phyloP scores from a whole-genome alignment of 1,140 invertebrate genomes.

The Vanessa atalanta region DNA sequence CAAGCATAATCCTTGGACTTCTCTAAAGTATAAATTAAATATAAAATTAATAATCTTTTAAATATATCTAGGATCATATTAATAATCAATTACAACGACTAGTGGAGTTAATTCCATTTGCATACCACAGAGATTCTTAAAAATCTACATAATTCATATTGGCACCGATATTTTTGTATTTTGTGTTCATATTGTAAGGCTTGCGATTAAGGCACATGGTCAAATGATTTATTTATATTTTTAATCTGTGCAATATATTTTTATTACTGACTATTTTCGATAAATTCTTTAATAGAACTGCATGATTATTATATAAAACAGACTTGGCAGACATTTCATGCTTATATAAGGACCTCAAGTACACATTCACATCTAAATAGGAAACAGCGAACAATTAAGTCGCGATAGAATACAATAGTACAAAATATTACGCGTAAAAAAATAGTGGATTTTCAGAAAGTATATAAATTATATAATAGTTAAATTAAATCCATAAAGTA shows the following conservation, averaged over 20 bases:
- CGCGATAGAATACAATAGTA: no score
- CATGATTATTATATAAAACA: no score
- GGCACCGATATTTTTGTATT: conserved; percentile 35
- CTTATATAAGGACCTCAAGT: no score
- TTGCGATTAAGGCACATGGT: conserved; percentile 26
- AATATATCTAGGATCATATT: conserved; percentile 19
- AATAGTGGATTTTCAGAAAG: no score
- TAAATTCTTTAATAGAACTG: neutral
- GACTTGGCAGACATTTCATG: no score
- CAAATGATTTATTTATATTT: neutral
- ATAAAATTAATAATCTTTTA: conserved; percentile 19
- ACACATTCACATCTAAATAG: no score
- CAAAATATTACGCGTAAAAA: no score
- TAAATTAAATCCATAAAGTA: no score
- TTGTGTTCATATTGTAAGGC: neutral
- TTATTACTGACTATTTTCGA: neutral
- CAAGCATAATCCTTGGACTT: neutral
- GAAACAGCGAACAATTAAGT: no score
- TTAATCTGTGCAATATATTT: neutral
- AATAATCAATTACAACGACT: conserved; percentile 39
- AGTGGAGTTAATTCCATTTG: conserved; percentile 47
- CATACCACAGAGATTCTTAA: conserved; percentile 47
- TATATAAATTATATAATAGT: no score
- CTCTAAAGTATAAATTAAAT: neutral
- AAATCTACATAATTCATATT: conserved; percentile 34